Evolutionary conservation across 2,888 invertebrate genomes (phyloP), one percentile per base, ranked within the genome.

Genomic region (Drosophila crucigera): DNA sequence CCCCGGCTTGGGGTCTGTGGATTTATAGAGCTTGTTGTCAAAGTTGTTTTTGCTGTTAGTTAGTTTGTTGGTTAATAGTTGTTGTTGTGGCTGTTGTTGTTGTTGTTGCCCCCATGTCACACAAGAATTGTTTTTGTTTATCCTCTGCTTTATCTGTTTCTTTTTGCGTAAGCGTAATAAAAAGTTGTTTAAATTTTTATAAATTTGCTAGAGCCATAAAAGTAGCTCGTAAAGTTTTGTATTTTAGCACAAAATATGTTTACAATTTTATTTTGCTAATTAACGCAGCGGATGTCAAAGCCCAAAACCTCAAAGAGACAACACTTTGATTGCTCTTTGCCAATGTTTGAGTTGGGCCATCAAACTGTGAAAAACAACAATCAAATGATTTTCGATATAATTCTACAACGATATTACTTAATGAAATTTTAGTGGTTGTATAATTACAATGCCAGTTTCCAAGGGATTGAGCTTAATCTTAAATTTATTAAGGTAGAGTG

Each of bases 21-120:
- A 86, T 89, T 89, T 86, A 86, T 87, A 78, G 78, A 78, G 87
- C 71, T 88, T 79, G 82, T 87, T 80, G 75, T 60, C 73, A 77
- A 79, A 80, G 83, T 83, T 84, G 69, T 73, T 73, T 65, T 55
- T 58, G 61, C 64, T 64, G 39, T 39, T 70, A 65, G 64, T 75
- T 61, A 30, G 66, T 58, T 59, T 16, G 55, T 54, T 59, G 49
- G 69, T 55, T 62, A 43, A 53, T 55, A 64, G 59, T 60, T 73
- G 39, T 55, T 75, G 52, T 64, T 41, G 41, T 55, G 59, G 59
- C 56, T 71, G 35, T 53, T 61, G 39, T 30, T 66, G 62, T 50
- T 67, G 62, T 50, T 67, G 52, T 53, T 75, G 72, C 56, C 37
- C 64, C 53, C 80, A 62, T 84, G 86, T 78, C 83, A 88, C 81